These are phyloP conservation scores for Ianthella basta DNA, from an alignment of 37 sponge, comb jelly and placozoan species.

Conservation along the genomic window DNA sequence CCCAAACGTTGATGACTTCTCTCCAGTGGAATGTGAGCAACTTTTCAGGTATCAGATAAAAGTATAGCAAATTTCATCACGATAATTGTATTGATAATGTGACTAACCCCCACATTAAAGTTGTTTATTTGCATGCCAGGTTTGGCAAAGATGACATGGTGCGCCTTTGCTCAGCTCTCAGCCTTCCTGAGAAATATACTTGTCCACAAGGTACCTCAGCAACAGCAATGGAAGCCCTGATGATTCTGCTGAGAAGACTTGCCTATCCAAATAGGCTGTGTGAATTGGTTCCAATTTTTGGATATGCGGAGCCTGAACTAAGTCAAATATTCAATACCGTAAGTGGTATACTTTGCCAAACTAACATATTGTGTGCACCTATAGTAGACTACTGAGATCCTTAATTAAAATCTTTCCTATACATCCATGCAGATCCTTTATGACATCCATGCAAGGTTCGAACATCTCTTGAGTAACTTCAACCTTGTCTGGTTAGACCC, in stretches of 20 bases:
- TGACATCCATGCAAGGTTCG: background rate
- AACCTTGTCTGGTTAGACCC: constrained; percentile 4
- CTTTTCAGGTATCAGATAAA: constrained; percentile 37
- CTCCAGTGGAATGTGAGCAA: constrained; percentile 11
- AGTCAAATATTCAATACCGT: background rate
- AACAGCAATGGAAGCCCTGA: constrained; percentile 15
- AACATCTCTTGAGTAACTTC: background rate
- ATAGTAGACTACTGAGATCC: too few relatives aligned
- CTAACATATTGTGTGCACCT: too few relatives aligned
- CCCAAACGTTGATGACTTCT: background rate
- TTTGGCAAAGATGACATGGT: constrained; percentile 21
- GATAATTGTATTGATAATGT: too few relatives aligned
- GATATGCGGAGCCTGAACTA: background rate
- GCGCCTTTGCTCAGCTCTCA: constrained; percentile 3
- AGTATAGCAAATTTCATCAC: too few relatives aligned
- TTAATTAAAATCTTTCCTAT: too few relatives aligned
- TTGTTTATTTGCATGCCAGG: too few relatives aligned
- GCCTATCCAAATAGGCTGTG: constrained; percentile 15
- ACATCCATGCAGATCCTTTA: background rate
- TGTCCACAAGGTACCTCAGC: constrained; percentile 9
- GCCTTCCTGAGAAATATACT: constrained; percentile 3
- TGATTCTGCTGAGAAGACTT: constrained; percentile 12
- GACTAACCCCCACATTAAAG: too few relatives aligned
- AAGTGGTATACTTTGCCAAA: too few relatives aligned
- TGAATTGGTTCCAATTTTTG: constrained; percentile 21